phyloP scores from a whole-genome alignment of 1,140 invertebrate species.

The Amyelois transitella region DNA sequence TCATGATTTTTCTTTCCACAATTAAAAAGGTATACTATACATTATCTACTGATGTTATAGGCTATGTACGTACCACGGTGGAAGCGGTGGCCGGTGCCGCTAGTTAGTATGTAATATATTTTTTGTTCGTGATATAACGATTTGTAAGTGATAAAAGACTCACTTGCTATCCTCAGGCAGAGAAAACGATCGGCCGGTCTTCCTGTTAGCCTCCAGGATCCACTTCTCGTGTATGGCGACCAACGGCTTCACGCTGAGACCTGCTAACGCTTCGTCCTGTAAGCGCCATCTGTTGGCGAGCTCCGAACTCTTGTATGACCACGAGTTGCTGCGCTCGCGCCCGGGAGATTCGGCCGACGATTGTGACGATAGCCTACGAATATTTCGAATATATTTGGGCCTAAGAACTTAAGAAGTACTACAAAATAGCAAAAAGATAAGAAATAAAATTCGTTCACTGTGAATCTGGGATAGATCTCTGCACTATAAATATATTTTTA shows the following conservation, averaged over 20 bases:
- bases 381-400: no score
- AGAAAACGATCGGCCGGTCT: constrained; percentile 49
- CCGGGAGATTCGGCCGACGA: constrained; percentile 15
- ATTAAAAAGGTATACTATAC: no score
- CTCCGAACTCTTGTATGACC: constrained; percentile 19
- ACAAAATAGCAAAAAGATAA: background rate
- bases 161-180: constrained; percentile 54
- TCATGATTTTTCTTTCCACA: no score
- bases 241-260: constrained; percentile 61
- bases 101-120: no score
- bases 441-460: no score
- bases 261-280: constrained; percentile 44
- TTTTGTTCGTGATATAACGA: no score
- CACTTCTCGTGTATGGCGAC: constrained; percentile 69
- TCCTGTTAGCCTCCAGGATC: constrained; percentile 62
- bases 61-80: no score
- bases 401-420: background rate
- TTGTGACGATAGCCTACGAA: constrained; percentile 9
- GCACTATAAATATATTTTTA: no score
- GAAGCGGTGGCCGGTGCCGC: no score
- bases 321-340: constrained; percentile 15
- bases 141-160: background rate
- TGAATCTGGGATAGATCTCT: no score
- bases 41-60: no score
- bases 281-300: constrained; percentile 19